Conservation (phyloP, 2,888 invertebrate species). For the Pharmacophagus antenor region DNA sequence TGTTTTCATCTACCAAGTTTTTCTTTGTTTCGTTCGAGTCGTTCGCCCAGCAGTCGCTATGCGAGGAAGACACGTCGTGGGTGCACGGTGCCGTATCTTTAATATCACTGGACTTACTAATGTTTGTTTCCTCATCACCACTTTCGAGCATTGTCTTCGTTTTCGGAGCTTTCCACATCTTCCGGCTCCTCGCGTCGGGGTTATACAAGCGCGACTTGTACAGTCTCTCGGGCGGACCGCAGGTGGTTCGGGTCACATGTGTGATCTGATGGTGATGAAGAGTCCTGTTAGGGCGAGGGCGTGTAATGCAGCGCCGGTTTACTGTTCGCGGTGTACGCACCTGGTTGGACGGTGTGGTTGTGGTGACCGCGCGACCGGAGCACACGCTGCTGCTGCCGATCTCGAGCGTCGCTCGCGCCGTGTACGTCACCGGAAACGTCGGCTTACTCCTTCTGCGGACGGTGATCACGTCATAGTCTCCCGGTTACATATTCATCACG, state of each 20-base stretch:
- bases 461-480: slow-evolving; percentile 34
- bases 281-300: slow-evolving; percentile 28
- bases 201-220: slow-evolving; percentile 21
- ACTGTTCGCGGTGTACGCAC: slow-evolving; percentile 57
- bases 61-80: not conserved
- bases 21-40: slow-evolving; percentile 25
- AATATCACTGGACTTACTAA: not conserved
- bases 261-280: slow-evolving; percentile 18
- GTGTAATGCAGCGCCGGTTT: slow-evolving; percentile 32
- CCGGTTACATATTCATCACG: too few species aligned
- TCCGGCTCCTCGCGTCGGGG: slow-evolving; percentile 33
- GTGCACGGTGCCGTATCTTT: slow-evolving; percentile 27
- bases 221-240: slow-evolving; percentile 29
- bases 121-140: not conserved
- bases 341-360: slow-evolving; percentile 77
- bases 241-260: slow-evolving; percentile 2
- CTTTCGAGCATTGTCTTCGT: not conserved
- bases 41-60: slow-evolving; percentile 18
- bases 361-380: slow-evolving; percentile 77
- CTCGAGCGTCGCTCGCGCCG: slow-evolving; percentile 77
- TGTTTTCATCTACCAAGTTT: not conserved
- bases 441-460: slow-evolving; percentile 71
- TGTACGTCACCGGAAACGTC: slow-evolving; percentile 75
- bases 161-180: slow-evolving; percentile 41
- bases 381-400: slow-evolving; percentile 75